Evolutionary conservation across 2,797 vertebrate species (phyloP).

Genomic region (Petrocephalus sullivani): DNA sequence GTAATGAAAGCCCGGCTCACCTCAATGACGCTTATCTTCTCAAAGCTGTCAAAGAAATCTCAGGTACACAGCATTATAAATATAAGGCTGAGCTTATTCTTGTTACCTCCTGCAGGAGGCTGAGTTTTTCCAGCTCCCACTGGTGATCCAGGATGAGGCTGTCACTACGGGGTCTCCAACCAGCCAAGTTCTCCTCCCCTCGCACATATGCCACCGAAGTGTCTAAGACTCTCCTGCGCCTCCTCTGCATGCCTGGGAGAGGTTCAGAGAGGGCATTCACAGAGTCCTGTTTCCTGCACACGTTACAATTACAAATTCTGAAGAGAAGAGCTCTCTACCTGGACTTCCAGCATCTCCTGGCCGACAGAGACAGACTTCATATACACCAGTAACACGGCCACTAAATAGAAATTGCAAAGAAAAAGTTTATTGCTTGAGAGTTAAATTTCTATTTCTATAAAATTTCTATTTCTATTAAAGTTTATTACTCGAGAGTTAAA

Average conservation of each 20-base stretch:
- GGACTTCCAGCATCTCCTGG: constrained; percentile 91
- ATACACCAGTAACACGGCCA: constrained; percentile 92
- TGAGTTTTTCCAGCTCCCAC: constrained; percentile 98
- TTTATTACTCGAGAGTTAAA: no score
- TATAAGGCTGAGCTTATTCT: background rate
- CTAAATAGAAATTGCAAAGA: constrained; percentile 49
- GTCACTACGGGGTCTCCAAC: constrained; percentile 95
- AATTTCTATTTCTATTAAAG: no score
- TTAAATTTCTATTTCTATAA: no score
- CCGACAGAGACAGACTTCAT: constrained; percentile 88
- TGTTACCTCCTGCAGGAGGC: constrained; percentile 86
- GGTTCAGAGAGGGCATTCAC: background rate
- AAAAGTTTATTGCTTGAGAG: background rate
- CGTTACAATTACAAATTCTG: background rate
- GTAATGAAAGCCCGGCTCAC: background rate
- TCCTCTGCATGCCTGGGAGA: constrained; percentile 87
- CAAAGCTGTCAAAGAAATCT: background rate
- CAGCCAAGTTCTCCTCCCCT: constrained; percentile 94
- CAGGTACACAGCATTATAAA: background rate
- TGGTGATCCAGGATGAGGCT: constrained; percentile 97
- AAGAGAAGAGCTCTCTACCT: constrained; percentile 58
- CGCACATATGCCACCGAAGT: constrained; percentile 93
- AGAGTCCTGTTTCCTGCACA: background rate
- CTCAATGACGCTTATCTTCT: background rate
- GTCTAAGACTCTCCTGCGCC: constrained; percentile 88